Evolutionary conservation across 1,140 invertebrate genomes (phyloP).

Genomic region (Patella vulgata): DNA sequence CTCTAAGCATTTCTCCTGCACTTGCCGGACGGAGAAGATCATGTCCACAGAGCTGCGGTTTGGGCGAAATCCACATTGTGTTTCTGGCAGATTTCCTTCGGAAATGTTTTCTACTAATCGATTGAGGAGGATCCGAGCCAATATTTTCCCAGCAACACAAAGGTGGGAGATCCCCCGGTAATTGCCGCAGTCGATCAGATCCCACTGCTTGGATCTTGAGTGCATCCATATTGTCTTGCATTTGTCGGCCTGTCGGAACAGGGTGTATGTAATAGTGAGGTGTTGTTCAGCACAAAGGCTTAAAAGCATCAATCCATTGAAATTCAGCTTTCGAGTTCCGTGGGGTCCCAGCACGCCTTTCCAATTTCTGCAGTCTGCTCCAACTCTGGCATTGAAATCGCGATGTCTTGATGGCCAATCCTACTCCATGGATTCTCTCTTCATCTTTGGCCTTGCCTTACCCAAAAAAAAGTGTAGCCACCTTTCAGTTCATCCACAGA

Average conservation of each 20-base stretch:
- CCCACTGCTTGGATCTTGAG: no score
- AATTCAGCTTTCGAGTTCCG: no score
- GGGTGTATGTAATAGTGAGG: no score
- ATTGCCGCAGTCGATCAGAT: slow-evolving; percentile 19
- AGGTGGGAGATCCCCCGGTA: slow-evolving; percentile 30
- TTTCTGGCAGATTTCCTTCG: no score
- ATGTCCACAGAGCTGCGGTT: slow-evolving; percentile 3
- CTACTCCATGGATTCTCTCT: slow-evolving; percentile 6
- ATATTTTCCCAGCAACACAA: slow-evolving; percentile 12
- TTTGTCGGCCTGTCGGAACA: no score
- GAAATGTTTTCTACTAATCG: no score
- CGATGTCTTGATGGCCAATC: slow-evolving; percentile 13
- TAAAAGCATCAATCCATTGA: no score
- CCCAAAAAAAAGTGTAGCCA: slow-evolving; percentile 28
- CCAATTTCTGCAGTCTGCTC: slow-evolving; percentile 7
- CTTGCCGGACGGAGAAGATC: slow-evolving; percentile 7
- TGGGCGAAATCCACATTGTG: no score
- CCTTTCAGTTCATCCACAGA: not conserved
- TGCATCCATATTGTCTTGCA: no score
- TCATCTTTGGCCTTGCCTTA: slow-evolving; percentile 8
- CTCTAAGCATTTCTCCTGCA: no score
- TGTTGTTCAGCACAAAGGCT: no score
- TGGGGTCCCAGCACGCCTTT: slow-evolving; percentile 17
- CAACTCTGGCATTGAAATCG: slow-evolving; percentile 1
- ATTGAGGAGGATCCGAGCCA: no score